Percentiles rank a stretch among this genome's conserved stretches.
phyloP scores from a whole-genome alignment of 1,140 invertebrate genomes.

The Lepidostoma basale region DNA sequence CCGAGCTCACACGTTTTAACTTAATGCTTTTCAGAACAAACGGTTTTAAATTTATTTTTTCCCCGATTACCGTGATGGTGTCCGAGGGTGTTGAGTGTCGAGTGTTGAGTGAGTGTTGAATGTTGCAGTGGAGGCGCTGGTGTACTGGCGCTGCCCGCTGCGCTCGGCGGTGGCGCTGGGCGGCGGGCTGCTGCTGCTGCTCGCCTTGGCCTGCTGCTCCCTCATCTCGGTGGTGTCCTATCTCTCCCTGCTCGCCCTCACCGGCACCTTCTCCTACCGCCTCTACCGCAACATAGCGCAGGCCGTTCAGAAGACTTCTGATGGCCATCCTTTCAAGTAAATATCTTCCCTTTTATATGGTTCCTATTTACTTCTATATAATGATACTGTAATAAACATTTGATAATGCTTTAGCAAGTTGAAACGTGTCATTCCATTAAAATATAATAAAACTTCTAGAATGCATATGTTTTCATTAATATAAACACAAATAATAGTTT shows the following conservation, averaged over 20 bases:
- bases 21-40: too few relatives aligned
- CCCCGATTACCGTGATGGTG: neutral
- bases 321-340: slow-evolving; percentile 98
- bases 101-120: too few relatives aligned
- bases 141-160: slow-evolving; percentile 96
- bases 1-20: too few relatives aligned
- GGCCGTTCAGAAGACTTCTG: slow-evolving; percentile 95
- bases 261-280: slow-evolving; percentile 87
- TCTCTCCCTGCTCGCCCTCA: slow-evolving; percentile 80
- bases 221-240: slow-evolving; percentile 95
- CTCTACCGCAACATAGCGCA: slow-evolving; percentile 96
- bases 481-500: too few relatives aligned
- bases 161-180: slow-evolving; percentile 93
- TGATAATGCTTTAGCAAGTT: too few relatives aligned
- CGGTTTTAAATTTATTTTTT: too few relatives aligned
- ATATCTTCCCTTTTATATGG: too few relatives aligned
- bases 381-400: too few relatives aligned
- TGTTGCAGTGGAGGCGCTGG: slow-evolving; percentile 90
- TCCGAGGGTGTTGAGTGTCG: neutral
- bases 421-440: too few relatives aligned
- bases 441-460: too few relatives aligned
- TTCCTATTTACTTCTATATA: too few relatives aligned
- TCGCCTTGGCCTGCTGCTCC: slow-evolving; percentile 93
- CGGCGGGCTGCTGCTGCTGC: slow-evolving; percentile 80
- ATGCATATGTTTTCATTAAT: too few relatives aligned